Evolutionary conservation across 2,113 vertebrate species (phyloP).

Genomic region (Vidua macroura): DNA sequence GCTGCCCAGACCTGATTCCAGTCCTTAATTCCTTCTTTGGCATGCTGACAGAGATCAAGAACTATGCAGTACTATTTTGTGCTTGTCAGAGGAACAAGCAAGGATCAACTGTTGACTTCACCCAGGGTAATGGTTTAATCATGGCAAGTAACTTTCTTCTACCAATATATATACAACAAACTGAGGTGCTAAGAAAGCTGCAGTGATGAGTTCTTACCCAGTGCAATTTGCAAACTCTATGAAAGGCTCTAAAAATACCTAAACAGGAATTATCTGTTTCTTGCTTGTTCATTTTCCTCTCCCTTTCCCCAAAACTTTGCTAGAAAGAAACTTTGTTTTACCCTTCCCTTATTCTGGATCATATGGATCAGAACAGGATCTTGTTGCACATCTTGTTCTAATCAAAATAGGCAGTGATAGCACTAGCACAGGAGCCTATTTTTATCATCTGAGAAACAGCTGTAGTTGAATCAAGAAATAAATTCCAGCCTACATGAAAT

Average conservation of each 20-base stretch:
- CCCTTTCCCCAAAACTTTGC: neutral
- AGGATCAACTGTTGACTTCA: neutral
- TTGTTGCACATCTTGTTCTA: neutral
- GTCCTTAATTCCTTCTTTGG: neutral
- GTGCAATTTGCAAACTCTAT: neutral
- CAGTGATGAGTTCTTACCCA: neutral
- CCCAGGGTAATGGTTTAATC: neutral
- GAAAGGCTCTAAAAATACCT: neutral
- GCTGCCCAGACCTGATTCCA: neutral
- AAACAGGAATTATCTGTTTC: neutral
- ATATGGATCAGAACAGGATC: neutral
- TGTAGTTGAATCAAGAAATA: slow-evolving; percentile 33
- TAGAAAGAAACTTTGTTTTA: neutral
- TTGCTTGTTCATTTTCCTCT: neutral
- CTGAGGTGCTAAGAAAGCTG: neutral
- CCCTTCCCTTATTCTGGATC: neutral
- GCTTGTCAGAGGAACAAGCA: neutral
- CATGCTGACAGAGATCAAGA: neutral
- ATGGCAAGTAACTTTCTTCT: neutral
- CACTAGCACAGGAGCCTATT: slow-evolving; percentile 1
- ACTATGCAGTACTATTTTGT: neutral
- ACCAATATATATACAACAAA: neutral
- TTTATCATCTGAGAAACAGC: slow-evolving; percentile 54
- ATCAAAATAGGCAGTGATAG: neutral
- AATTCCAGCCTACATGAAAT: slow-evolving; percentile 10